Base-by-base conservation (phyloP, 1,140 invertebrate species). In the Halyomorpha halys region DNA sequence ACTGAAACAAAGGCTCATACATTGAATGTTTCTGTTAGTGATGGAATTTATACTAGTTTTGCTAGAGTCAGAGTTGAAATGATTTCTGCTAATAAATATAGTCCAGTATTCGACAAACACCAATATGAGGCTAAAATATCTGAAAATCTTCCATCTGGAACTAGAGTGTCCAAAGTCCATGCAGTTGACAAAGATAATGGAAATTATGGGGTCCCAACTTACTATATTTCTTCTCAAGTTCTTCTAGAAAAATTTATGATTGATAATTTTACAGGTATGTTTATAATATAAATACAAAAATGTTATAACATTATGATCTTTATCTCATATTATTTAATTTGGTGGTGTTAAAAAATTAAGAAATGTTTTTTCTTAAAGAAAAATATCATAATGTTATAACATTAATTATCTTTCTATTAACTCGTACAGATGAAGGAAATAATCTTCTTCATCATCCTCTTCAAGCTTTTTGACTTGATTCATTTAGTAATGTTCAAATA, bases 21-120 rank as follows among this genome's bases (percentile, higher is more conserved):
- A 68, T 75, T 94, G 9, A 96, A 95, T 74, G 83, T 97, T 18
- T 91, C 89, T 1, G 91, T 91, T 18, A 92, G 90, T 39, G 93
- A 97, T 77, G 91, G 91, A 5, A 87, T 94, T 13, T 90, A 93
- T 74, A 91, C 89, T 3, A 87, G 83, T 54, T 93, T 91, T 74
- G 82, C 90, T 0, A 75, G 87, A 54, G 80, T 91, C 1, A 85
- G 89, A 76, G 85, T 97, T 39, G 83, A 85, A 67, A 82, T 94
- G 47, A 74, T 89, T 34, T 84, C 88, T 8, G 86, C 86, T 21
- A 97, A 96, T 77, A 79, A 82, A 30, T 80, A 90, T 71, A 79
- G 84, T 65, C 94, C 93, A 3, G 77, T 79, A 59, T 95, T 96
- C 74, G 78, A 82, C 1, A 82, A 89, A 71, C 75, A 82, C 2